Percentiles rank a stretch among this genome's conserved stretches.
phyloP scores from a whole-genome alignment of 1,140 invertebrate species.

The Andricus grossulariae region DNA sequence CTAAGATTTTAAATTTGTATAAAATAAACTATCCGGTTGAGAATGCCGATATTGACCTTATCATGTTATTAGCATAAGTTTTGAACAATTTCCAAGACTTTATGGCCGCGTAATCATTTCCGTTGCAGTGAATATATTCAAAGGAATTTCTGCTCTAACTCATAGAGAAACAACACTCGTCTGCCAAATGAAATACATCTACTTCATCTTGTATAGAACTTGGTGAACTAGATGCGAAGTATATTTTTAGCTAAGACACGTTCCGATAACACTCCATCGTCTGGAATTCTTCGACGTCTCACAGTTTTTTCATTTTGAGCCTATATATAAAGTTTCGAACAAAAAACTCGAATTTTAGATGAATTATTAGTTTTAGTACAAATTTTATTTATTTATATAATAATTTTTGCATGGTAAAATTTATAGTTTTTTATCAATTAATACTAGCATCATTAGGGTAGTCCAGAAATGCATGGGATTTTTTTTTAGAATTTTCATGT shows the following conservation, averaged over 20 bases:
- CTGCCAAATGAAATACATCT: constrained; percentile 22
- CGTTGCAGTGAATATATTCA: constrained; percentile 16
- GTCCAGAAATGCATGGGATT: too few relatives aligned
- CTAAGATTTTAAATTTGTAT: too few relatives aligned
- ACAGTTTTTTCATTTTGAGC: neutral
- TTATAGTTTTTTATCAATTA: too few relatives aligned
- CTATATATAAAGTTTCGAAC: neutral
- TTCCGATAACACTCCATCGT: constrained; percentile 1
- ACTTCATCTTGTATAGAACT: neutral
- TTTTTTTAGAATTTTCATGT: too few relatives aligned
- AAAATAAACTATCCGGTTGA: neutral
- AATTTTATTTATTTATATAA: too few relatives aligned
- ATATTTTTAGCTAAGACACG: constrained; percentile 14
- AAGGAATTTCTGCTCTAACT: constrained; percentile 29
- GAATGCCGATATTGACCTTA: constrained; percentile 7
- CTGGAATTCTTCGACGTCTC: neutral
- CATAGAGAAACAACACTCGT: constrained; percentile 13
- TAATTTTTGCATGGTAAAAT: too few relatives aligned
- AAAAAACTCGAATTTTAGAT: too few relatives aligned
- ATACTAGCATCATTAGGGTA: too few relatives aligned
- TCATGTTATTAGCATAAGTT: constrained; percentile 10
- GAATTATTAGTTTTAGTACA: too few relatives aligned
- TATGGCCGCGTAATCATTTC: constrained; percentile 16
- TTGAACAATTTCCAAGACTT: constrained; percentile 23
- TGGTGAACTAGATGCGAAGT: constrained; percentile 22